Evolutionary conservation across 2,113 vertebrate species (phyloP).

Genomic region (Recurvirostra avosetta): DNA sequence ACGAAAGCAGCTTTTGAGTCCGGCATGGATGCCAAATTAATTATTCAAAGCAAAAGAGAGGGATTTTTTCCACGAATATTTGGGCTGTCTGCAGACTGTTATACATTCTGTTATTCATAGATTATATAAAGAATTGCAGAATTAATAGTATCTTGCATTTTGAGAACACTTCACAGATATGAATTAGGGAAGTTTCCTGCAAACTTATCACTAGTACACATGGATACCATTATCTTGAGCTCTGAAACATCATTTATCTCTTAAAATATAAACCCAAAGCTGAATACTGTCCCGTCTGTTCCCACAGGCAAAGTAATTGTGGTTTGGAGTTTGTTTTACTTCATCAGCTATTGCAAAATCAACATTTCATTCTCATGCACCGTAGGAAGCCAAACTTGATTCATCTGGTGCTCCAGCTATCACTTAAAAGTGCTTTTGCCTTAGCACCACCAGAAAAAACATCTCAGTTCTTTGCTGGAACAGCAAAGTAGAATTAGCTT

Average conservation of each 20-base stretch:
- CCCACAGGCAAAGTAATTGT: neutral
- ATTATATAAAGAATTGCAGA: neutral
- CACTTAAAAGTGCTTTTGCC: neutral
- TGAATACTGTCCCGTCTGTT: neutral
- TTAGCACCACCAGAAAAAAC: neutral
- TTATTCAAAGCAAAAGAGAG: conserved; percentile 26
- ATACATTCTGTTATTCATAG: neutral
- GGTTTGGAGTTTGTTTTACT: neutral
- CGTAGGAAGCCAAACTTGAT: neutral
- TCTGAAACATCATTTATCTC: neutral
- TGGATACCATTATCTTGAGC: neutral
- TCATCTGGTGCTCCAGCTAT: neutral
- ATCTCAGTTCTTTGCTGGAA: neutral
- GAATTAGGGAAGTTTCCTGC: neutral
- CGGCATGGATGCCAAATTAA: conserved; percentile 13
- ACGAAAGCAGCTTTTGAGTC: conserved; percentile 17
- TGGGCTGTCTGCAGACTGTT: neutral
- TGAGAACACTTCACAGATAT: neutral
- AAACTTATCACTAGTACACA: neutral
- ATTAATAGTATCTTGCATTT: neutral
- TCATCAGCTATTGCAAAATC: conserved; percentile 30
- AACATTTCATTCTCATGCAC: conserved; percentile 25
- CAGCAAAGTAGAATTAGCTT: neutral
- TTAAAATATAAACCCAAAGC: neutral
- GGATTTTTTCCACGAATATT: neutral